Conservation (phyloP, 1,140 invertebrate species). For the Rhagoletis pomonella region DNA sequence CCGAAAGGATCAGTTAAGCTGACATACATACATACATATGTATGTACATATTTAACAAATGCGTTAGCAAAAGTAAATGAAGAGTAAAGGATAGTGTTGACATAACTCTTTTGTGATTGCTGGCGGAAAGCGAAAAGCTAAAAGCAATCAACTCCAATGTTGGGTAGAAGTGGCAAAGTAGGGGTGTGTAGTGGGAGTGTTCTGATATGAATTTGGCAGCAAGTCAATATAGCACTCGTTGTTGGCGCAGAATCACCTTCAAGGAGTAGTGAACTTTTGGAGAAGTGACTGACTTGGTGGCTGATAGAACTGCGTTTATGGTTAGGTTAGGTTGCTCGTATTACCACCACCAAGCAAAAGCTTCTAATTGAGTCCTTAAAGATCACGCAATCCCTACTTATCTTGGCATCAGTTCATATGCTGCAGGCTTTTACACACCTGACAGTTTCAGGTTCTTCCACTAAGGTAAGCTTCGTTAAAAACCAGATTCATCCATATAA, state of each 20-base stretch:
- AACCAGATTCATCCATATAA: no score
- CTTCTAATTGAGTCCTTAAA: no score
- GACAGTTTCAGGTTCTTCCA: no score
- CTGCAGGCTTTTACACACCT: no score
- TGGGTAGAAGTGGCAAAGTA: neutral
- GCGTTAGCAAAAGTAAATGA: conserved; percentile 25
- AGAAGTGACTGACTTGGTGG: no score
- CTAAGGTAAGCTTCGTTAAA: no score
- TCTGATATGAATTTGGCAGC: neutral
- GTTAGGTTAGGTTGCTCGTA: no score
- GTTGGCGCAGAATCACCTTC: neutral
- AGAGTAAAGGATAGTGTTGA: conserved; percentile 48
- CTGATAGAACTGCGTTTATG: no score
- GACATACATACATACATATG: neutral
- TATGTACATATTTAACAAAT: neutral
- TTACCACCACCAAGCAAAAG: no score
- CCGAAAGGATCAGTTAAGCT: conserved; percentile 19
- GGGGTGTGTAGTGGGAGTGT: no score
- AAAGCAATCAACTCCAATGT: neutral
- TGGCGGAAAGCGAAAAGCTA: neutral
- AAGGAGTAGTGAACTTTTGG: neutral
- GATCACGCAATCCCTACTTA: no score
- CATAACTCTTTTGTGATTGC: conserved; percentile 31
- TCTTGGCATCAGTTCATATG: no score
- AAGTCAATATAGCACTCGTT: neutral